These are phyloP conservation scores for Lagodon rhomboides DNA, from an alignment of 2,797 vertebrate species.

Conservation along the genomic window DNA sequence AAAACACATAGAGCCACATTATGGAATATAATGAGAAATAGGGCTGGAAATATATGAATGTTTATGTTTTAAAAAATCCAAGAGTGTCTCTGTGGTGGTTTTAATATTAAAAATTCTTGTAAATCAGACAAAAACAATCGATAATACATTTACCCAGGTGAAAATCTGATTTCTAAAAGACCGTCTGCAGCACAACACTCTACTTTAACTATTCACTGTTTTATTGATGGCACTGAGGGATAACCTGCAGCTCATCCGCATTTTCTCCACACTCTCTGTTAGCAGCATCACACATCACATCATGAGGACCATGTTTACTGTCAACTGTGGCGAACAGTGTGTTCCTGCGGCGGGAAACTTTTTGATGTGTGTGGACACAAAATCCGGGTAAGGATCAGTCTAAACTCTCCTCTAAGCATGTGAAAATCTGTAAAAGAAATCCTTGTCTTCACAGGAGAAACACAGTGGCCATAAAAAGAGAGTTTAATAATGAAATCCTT, in stretches of 20 bases:
- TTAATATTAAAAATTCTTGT: background rate
- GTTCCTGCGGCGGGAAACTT: slow-evolving; percentile 21
- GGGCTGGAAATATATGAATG: too few relatives aligned
- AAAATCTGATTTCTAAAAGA: slow-evolving; percentile 23
- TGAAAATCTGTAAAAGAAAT: slow-evolving; percentile 1
- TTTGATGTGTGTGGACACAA: slow-evolving; percentile 27
- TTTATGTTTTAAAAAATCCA: background rate
- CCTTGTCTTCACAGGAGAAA: slow-evolving; percentile 7
- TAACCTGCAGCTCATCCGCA: slow-evolving; percentile 41
- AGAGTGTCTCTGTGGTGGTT: background rate
- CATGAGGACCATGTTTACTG: slow-evolving; percentile 48
- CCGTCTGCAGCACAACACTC: slow-evolving; percentile 16
- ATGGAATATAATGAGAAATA: too few relatives aligned
- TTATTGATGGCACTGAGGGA: slow-evolving; percentile 48
- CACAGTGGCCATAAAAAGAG: background rate
- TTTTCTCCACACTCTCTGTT: slow-evolving; percentile 16
- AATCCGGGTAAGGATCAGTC: background rate
- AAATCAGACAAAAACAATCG: slow-evolving; percentile 3
- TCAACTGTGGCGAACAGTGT: slow-evolving; percentile 20
- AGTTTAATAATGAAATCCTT: slow-evolving; percentile 21
- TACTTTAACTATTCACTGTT: slow-evolving; percentile 31
- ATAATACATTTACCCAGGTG: slow-evolving; percentile 13
- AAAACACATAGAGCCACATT: too few relatives aligned
- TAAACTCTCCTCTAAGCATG: background rate
- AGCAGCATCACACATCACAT: slow-evolving; percentile 27